Base-by-base conservation (phyloP, 2,888 invertebrate genomes). In the Polia nebulosa region DNA sequence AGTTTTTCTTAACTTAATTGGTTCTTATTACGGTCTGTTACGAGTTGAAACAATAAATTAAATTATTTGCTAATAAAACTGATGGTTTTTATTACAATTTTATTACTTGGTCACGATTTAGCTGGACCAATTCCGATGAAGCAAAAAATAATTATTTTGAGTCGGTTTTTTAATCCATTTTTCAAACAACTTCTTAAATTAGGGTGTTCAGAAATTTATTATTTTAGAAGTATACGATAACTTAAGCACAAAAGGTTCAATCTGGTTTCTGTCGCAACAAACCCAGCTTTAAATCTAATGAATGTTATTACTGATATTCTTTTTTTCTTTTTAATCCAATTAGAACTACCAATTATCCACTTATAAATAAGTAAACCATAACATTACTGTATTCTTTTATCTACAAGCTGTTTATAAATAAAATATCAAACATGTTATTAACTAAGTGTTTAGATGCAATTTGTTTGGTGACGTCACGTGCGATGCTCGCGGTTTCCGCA, bases 21-120 rank as follows among this genome's bases (percentile, higher is more conserved):
- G 29, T 32, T 13, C 20, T 9, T 11, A 29, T 27, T 15, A 36
- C 6, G 4, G 27, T 11, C 17, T 15, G n/a, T 22, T n/a, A 41
- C n/a, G 27, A 66, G 25, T 34, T 39, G n/a, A 45, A 57, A 25
- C n/a, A 27, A 44, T 52, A 45, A 74, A 57, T 72, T 45, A 58
- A 49, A 44, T 55, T 15, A 49, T 51, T 20, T 13, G 39, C 62
- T 29, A 36, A 51, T 72, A 9, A 59, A 55, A 44, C 17, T 57
- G 5, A 57, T 39, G 17, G n/a, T n/a, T 59, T 59, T 52, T 65
- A 49, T 36, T 41, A 44, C 0, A 20, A 29, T 51, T 59, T 52
- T 60, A 66, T 78, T 57, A 27, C 22, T 36, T 1, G 15, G 58
- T 74, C 78, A 78, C 74, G 74, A 78, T 32, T 29, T 55, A 1